Conservation (phyloP, 2,888 invertebrate genomes). For the Sipha maydis region DNA sequence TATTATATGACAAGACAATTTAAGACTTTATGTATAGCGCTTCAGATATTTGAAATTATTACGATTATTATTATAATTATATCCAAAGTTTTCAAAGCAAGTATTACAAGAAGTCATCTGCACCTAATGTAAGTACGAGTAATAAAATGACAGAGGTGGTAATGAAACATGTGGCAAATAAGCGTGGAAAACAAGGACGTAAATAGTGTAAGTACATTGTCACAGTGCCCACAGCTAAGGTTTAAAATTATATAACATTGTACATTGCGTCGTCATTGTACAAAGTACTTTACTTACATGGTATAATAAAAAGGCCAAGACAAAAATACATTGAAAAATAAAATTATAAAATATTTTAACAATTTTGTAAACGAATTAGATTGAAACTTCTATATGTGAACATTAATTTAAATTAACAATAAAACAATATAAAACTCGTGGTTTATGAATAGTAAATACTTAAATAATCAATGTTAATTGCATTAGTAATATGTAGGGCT, state of each 20-base stretch:
- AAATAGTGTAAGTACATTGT: conserved; percentile 22
- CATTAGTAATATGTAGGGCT: too few species aligned
- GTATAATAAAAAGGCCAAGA: neutral
- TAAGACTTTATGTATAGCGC: neutral
- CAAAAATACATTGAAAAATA: neutral
- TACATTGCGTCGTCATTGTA: neutral
- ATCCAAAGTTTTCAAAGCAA: conserved; percentile 10
- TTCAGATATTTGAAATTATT: neutral
- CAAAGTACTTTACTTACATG: neutral
- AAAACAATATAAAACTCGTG: too few species aligned
- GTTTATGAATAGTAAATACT: too few species aligned
- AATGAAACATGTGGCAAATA: neutral
- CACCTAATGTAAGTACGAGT: neutral
- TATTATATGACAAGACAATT: too few species aligned
- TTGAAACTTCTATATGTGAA: too few species aligned
- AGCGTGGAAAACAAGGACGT: neutral
- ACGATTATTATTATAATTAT: conserved; percentile 10
- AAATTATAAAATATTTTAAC: neutral
- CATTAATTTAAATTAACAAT: too few species aligned
- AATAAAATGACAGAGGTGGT: neutral
- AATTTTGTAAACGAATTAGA: too few species aligned
- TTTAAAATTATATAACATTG: neutral
- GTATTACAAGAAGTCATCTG: conserved; percentile 7
- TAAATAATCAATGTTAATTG: too few species aligned
- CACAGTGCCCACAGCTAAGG: neutral